A percentile compares a stretch with the other conserved stretches of the same genome.
Conservation (phyloP, 2,797 vertebrate genomes). For the Urocyon cinereoargenteus region DNA sequence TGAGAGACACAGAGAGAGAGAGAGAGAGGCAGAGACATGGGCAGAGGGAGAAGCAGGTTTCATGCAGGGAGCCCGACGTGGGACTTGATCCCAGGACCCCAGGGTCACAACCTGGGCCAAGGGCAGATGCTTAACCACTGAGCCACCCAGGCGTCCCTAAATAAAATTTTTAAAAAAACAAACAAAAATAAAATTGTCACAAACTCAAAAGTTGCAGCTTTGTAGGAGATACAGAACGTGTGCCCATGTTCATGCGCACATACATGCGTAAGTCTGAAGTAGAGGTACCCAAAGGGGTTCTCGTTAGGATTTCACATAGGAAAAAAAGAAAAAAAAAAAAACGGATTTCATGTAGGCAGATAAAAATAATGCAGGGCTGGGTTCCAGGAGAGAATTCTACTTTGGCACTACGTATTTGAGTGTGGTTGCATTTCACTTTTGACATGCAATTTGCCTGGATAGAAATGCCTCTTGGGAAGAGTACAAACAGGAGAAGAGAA, state of each 20-base stretch:
- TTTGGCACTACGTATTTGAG: neutral
- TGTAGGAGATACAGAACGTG: neutral
- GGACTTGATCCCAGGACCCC: no score
- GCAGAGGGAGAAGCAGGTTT: no score
- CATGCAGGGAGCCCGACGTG: no score
- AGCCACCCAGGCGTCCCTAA: no score
- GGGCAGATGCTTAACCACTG: no score
- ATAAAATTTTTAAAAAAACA: no score
- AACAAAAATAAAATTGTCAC: neutral
- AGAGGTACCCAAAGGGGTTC: neutral
- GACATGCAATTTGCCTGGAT: neutral
- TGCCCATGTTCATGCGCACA: neutral
- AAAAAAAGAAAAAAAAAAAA: neutral
- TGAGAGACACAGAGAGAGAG: no score
- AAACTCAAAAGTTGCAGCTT: neutral
- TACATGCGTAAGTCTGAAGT: neutral
- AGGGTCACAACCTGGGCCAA: no score
- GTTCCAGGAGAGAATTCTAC: neutral
- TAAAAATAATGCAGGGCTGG: neutral
- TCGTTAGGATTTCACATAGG: neutral
- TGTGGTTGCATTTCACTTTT: neutral
- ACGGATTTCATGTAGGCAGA: neutral
- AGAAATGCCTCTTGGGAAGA: neutral
- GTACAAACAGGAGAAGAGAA: neutral
- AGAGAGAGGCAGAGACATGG: no score